Base-by-base conservation (phyloP, 1,140 invertebrate species). In the Drosophila asahinai region DNA sequence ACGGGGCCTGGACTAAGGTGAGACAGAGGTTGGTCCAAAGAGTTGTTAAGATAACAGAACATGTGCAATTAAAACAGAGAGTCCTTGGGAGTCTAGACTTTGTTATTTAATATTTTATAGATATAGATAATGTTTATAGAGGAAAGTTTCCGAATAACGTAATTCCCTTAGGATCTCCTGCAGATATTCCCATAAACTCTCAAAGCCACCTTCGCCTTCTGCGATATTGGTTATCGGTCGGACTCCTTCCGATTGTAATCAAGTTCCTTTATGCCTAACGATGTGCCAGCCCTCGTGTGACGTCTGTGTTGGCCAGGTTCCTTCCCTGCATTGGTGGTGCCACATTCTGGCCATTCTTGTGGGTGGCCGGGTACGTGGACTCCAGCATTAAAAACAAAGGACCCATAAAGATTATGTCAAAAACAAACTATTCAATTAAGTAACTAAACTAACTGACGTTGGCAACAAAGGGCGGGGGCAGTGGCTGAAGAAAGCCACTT, bases 391-490 rank as follows among this genome's bases (percentile, higher is more conserved):
- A 89, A 89, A 89, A 89, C 84, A 89, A 89, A 89, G 64, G 86
- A 76, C 86, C 86, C 84, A 84, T 89, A 90, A 89, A 90, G 84
- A 89, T 89, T 90, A 89, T 89, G 84, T 89, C 84, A 89, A 89
- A 89, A 89, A 90, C 84, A 89, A 89, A 90, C 84, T 89, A 89
- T 89, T 89, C 84, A 89, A 89, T 89, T 89, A 89, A 89, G 84
- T 89, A 89, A 89, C 84, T 89, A 89, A 90, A 90, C 86, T 86
- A 90, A 90, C 86, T 89, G 83, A 84, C 83, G 77, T 67, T 84
- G 73, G 77, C 84, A 87, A 81, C 38, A 66, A 71, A 48, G 57
- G 49, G 33, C 22, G 27, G 30, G 17, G 9, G 42, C 9, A 52
- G 61, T 55, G 42, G 40, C 58, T 52, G 30, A 58, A 58, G 58